Base-by-base conservation (phyloP, 2,888 invertebrate genomes). In the Junonia oenone region DNA sequence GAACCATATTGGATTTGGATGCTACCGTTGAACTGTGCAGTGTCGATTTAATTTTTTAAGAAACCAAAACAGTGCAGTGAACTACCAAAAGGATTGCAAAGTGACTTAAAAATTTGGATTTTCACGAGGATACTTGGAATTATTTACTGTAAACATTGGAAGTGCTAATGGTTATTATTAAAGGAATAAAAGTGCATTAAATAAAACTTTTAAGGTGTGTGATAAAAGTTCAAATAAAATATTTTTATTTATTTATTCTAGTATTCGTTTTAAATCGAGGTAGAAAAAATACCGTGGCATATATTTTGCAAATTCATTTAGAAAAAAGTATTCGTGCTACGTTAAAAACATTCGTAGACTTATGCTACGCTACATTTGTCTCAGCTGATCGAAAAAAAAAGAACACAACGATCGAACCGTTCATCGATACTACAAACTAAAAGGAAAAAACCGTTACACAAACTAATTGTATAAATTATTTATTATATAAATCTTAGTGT, bases 1-100 rank as follows among this genome's bases (percentile, higher is more conserved):
- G 71, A 77, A 76, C 72, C 75, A 69, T 76, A 73, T 76, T 83
- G 89, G 86, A 89, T 88, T 84, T 84, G 84, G 84, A 86, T 85
- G 73, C 71, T 76, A 68, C 76, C 71, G 60, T 75, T 79, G 73
- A 77, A 73, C 78, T 78, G 89, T 86, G 84, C 71, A 81, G 86
- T 85, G 85, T 84, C 78, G 74, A 73, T 78, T 77, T 71, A 68
- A 71, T 76, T 78, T 54, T 78, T 85, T 75, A 40, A 78, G 66
- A 73, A 72, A 64, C 67, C 73, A 71, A 75, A 78, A 83, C 75
- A 80, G 89, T 89, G 89, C 76, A 86, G 89, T 89, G 86, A 69
- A 81, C 71, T 71, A 75, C 73, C 71, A 73, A 77, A 81, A 80
- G 85, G 87, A 86, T 87, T 87, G 79, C 78, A 58, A 73, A 76